Evolutionary conservation across 1,140 invertebrate species (phyloP), one percentile per base, ranked within the genome.

Genomic region (Lepidotrigona ventralis): DNA sequence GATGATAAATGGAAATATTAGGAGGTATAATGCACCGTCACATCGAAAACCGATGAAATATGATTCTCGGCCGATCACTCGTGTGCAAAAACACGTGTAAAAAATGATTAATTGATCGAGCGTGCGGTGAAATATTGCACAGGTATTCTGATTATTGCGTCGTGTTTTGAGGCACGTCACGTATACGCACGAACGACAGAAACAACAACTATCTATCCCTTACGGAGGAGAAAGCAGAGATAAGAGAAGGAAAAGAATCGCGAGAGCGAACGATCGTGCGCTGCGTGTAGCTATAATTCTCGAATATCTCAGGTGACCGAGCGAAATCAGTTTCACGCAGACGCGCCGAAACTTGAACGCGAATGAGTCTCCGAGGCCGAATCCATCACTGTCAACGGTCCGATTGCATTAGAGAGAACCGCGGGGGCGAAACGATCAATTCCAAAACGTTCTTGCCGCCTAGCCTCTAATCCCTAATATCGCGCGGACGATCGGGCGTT

Each of bases 321-420:
- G 23, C 26, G 56, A 85, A 85, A 85, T 85, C 79, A 83, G 81
- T 77, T 77, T 85, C 68, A 72, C 74, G 74, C 84, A 63, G 60
- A 66, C 84, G 81, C 74, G 74, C 14, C 58, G 79, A 83, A 78
- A 73, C 56, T 77, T 77, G 46, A 58, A 72, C 60, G 26, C 33
- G 70, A 81, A 76, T 74, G 68, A 73, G 14, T 54, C 81, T 81
- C 74, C 12, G 29, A 72, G 80, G 69, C 58, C 63, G 75, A 75
- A 86, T 84, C 72, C 64, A 84, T 86, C 85, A 70, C 69, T 79
- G 75, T 85, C 84, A 69, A 11, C 74, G 15, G 39, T 51, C 75
- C 68, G 56, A 64, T 85, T 68, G 70, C 75, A 73, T 83, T 74
- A 74, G 58, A 29, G 54, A 12, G 29, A 56, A 58, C 14, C 51